These are phyloP conservation scores for Enoplosus armatus DNA, from an alignment of 2,797 vertebrate genomes.

Conservation along the genomic window DNA sequence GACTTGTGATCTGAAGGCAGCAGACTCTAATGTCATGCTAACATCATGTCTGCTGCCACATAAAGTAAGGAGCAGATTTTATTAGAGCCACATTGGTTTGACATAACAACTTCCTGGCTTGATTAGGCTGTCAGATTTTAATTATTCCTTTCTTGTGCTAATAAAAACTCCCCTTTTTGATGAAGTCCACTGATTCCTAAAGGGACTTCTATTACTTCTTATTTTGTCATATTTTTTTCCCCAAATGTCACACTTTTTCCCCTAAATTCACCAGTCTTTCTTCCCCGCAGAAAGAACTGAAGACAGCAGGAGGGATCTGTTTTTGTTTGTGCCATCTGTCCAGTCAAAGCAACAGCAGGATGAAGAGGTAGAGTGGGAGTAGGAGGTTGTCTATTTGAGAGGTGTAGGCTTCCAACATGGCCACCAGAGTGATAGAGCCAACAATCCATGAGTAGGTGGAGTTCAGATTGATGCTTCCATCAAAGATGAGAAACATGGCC, in stretches of 20 bases:
- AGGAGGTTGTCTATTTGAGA: conserved; percentile 97
- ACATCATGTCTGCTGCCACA: conserved; percentile 27
- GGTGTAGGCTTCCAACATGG: conserved; percentile 95
- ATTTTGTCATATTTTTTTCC: background rate
- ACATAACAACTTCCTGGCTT: conserved; percentile 8
- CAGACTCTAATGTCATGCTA: conserved; percentile 39
- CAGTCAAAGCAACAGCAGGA: conserved; percentile 91
- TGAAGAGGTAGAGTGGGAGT: conserved; percentile 96
- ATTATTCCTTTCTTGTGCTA: conserved; percentile 31
- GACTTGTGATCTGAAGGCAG: conserved; percentile 23
- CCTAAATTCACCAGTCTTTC: background rate
- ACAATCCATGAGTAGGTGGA: conserved; percentile 95
- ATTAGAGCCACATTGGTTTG: conserved; percentile 14
- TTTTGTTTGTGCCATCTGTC: conserved; percentile 32
- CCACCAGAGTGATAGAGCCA: conserved; percentile 92
- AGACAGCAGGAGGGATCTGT: background rate
- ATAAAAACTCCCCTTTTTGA: conserved; percentile 7
- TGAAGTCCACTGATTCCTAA: conserved; percentile 24
- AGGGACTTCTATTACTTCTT: background rate
- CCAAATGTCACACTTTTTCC: background rate
- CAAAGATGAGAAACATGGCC: conserved; percentile 95
- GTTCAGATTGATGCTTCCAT: conserved; percentile 92
- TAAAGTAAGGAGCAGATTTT: conserved; percentile 19
- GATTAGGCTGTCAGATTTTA: background rate
- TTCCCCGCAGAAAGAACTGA: background rate